Evolutionary conservation across 2,888 invertebrate species (phyloP).

Genomic region (Plemyria rubiginata): DNA sequence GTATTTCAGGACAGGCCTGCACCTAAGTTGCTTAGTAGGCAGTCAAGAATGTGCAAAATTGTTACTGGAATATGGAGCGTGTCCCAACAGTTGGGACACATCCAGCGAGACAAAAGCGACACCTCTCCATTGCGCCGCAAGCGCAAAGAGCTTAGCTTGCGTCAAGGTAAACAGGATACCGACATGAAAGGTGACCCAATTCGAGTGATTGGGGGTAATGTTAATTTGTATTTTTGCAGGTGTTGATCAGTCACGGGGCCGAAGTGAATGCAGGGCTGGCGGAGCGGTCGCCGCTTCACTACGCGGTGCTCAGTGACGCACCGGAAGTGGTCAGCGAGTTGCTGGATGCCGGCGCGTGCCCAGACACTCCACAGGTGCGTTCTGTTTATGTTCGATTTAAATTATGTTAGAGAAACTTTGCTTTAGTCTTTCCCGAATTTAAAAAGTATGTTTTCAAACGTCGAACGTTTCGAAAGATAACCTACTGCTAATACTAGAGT

Average conservation of each 20-base stretch:
- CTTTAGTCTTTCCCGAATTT: constrained; percentile 2
- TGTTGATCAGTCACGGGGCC: constrained; percentile 89
- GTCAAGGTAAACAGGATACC: constrained; percentile 78
- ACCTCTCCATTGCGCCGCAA: constrained; percentile 91
- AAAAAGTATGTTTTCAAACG: background rate
- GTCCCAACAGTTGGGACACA: constrained; percentile 90
- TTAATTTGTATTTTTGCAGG: constrained; percentile 64
- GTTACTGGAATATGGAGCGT: constrained; percentile 88
- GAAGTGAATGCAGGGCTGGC: constrained; percentile 90
- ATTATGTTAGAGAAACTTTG: constrained; percentile 18
- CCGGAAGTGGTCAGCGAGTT: constrained; percentile 90
- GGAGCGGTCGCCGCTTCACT: constrained; percentile 91
- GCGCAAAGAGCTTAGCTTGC: constrained; percentile 85
- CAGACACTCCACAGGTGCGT: constrained; percentile 91
- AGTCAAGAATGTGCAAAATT: constrained; percentile 89
- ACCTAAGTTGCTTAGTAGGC: constrained; percentile 91
- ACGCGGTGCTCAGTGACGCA: constrained; percentile 91
- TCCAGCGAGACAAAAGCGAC: constrained; percentile 87
- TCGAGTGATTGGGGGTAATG: constrained; percentile 36
- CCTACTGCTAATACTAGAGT: background rate
- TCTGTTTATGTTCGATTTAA: constrained; percentile 41
- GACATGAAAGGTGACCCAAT: constrained; percentile 50
- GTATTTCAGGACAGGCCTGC: constrained; percentile 82
- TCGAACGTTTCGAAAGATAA: background rate
- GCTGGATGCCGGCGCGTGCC: constrained; percentile 90